These are phyloP conservation scores for Lutjanus campechanus DNA, from an alignment of 2,797 vertebrate genomes.

Conservation along the genomic window DNA sequence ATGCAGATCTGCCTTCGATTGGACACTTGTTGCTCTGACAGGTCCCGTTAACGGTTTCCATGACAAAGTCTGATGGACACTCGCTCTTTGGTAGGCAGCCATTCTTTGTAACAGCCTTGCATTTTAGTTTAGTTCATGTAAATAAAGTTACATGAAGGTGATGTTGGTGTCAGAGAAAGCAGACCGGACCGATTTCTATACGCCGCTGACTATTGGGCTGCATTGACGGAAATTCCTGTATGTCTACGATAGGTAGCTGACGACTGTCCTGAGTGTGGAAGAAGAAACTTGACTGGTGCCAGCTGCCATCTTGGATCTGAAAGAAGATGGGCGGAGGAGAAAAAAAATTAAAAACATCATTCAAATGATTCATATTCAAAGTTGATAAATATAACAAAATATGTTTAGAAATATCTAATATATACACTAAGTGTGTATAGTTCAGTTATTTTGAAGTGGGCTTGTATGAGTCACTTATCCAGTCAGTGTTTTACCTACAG, in stretches of 20 bases:
- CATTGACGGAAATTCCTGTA: slow-evolving; percentile 83
- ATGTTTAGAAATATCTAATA: neutral
- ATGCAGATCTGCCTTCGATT: slow-evolving; percentile 74
- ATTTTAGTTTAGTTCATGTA: slow-evolving; percentile 61
- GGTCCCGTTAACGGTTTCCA: slow-evolving; percentile 38
- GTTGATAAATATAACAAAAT: neutral
- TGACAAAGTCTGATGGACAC: slow-evolving; percentile 35
- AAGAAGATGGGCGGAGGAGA: slow-evolving; percentile 7
- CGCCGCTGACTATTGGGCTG: slow-evolving; percentile 83
- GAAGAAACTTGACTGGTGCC: slow-evolving; percentile 92
- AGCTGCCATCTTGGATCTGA: slow-evolving; percentile 95
- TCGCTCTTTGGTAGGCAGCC: slow-evolving; percentile 55
- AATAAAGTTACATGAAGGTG: slow-evolving; percentile 32
- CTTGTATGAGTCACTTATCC: too few species aligned
- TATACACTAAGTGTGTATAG: too few species aligned
- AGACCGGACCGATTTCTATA: slow-evolving; percentile 92
- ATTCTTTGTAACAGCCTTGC: slow-evolving; percentile 43
- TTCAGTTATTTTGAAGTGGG: too few species aligned
- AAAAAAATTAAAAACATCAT: neutral
- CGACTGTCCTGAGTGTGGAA: slow-evolving; percentile 93
- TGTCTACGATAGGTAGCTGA: slow-evolving; percentile 92
- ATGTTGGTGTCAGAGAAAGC: slow-evolving; percentile 88
- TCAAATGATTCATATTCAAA: slow-evolving; percentile 7
- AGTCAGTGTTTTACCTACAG: too few species aligned
- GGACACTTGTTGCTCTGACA: slow-evolving; percentile 57